These are phyloP conservation scores for Acanthis flammea DNA, from an alignment of 2,797 vertebrate genomes.

Conservation along the genomic window DNA sequence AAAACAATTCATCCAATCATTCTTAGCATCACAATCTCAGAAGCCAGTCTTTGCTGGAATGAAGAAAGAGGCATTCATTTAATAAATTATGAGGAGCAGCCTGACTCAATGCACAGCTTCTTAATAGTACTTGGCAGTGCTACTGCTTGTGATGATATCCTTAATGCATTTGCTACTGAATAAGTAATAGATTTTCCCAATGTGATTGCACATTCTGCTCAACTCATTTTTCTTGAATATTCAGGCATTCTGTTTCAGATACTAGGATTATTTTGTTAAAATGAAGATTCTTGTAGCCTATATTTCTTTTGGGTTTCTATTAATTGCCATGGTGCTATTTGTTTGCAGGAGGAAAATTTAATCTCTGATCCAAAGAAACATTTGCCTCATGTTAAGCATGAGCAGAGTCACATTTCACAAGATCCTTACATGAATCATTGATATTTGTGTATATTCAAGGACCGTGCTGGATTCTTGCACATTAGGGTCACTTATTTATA, in stretches of 20 bases:
- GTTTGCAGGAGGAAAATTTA: not conserved
- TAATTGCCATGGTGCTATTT: not conserved
- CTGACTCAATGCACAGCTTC: not conserved
- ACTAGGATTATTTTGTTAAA: not conserved
- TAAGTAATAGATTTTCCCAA: constrained; percentile 68
- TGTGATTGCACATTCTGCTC: not conserved
- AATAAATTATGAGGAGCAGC: constrained; percentile 72
- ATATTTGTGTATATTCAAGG: not conserved
- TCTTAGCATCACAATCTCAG: constrained; percentile 28
- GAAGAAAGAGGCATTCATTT: constrained; percentile 43
- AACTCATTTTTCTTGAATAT: not conserved
- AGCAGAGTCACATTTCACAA: not conserved
- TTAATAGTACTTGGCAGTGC: constrained; percentile 47
- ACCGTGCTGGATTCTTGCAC: not conserved
- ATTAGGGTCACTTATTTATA: not conserved
- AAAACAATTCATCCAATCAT: constrained; percentile 8
- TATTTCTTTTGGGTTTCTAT: not conserved
- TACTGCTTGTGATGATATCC: constrained; percentile 29
- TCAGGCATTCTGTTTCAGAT: not conserved
- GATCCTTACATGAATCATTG: not conserved
- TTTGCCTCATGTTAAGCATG: not conserved
- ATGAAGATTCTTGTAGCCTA: not conserved
- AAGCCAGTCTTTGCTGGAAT: constrained; percentile 40
- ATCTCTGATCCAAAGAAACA: not conserved
- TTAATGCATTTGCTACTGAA: constrained; percentile 72